These are phyloP conservation scores for Syngnathus floridae DNA, from an alignment of 2,113 vertebrate genomes.

Conservation along the genomic window DNA sequence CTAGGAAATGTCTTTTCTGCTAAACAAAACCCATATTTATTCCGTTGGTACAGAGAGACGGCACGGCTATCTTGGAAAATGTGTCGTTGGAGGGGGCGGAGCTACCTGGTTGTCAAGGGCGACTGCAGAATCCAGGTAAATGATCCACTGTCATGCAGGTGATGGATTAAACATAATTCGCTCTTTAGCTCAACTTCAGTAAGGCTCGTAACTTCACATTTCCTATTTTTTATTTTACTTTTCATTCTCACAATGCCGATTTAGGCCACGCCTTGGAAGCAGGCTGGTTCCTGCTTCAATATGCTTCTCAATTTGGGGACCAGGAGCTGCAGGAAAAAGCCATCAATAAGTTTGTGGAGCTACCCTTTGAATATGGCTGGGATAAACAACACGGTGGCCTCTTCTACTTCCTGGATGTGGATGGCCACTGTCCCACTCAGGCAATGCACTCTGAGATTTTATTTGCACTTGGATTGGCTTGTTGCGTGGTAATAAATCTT, in stretches of 20 bases:
- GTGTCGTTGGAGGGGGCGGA: constrained; percentile 75
- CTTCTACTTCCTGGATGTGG: constrained; percentile 82
- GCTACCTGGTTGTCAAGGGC: constrained; percentile 78
- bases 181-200: neutral
- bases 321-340: constrained; percentile 57
- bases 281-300: constrained; percentile 83
- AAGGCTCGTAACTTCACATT: neutral
- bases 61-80: constrained; percentile 77
- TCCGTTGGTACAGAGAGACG: constrained; percentile 66
- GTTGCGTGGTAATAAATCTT: neutral
- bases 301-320: constrained; percentile 53
- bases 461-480: neutral
- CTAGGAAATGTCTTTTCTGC: neutral
- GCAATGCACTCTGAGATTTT: constrained; percentile 38
- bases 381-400: constrained; percentile 77
- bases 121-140: constrained; percentile 84
- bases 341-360: constrained; percentile 75
- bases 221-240: neutral
- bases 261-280: constrained; percentile 83
- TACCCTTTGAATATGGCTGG: constrained; percentile 76
- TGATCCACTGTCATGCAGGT: neutral
- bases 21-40: neutral
- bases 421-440: constrained; percentile 81
- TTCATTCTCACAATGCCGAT: neutral
- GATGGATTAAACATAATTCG: neutral